Base-by-base conservation (phyloP, 2,797 vertebrate species). In the Enteromius unitaeniatus region DNA sequence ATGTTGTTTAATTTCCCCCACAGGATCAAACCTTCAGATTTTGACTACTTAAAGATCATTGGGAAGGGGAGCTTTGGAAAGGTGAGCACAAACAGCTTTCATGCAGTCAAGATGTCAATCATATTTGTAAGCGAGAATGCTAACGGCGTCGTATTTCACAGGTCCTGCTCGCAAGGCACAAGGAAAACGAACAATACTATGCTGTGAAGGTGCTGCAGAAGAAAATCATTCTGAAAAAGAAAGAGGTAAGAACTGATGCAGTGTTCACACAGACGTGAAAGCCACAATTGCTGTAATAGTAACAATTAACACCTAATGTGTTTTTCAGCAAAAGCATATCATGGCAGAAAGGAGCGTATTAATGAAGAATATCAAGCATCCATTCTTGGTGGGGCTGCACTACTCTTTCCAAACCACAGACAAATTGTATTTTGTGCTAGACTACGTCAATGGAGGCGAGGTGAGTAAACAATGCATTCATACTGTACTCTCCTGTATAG, bases 21-120 rank as follows among this genome's bases (percentile, higher is more conserved):
- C 73, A 95, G 95, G 90, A 93, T 95, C 87, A 95, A 95, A 70
- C 95, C 95, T 0, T 94, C 90, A 72, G 94, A 95, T 90, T 96
- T 96, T 65, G 94, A 95, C 90, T 96, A 95, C 91, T 92, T 95
- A 68, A 95, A 90, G 88, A 94, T 96, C 90, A 96, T 96, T 6
- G 95, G 95, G 14, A 96, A 95, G 91, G 95, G 95, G 83, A 96
- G 95, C 88, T 96, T 96, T 86, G 95, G 95, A 60, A 95, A 95
- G 92, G 95, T 95, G 78, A 88, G 91, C 10, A 5, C 14, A 28
- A 47, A 14, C 13, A 67, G 49, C 62, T 42, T 3, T n/a, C 9
- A 7, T 14, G 34, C 11, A 19, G 1, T n/a, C n/a, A 37, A 73
- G 0, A 28, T 23, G 3, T 67, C 13, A 11, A 40, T n/a, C 17